phyloP scores from a whole-genome alignment of 2,797 vertebrate species.

The Smutsia gigantea region DNA sequence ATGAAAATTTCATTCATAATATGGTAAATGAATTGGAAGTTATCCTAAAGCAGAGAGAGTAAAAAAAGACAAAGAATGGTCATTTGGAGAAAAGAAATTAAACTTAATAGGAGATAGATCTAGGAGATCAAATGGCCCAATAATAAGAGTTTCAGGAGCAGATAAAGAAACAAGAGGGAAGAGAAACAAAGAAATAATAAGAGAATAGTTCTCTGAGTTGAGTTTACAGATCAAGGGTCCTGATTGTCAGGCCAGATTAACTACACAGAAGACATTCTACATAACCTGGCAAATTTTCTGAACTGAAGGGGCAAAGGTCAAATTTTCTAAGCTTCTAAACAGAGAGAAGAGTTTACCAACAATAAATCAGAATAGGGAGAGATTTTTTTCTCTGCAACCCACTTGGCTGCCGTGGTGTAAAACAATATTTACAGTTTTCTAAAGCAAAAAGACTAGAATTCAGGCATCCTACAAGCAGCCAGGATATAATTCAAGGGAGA shows the following conservation, averaged over 20 bases:
- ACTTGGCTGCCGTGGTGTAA: background rate
- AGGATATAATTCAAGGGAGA: background rate
- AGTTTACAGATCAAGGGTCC: constrained; percentile 42
- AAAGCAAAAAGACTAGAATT: background rate
- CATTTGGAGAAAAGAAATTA: background rate
- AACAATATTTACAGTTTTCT: constrained; percentile 10
- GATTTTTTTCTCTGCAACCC: background rate
- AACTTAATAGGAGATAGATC: background rate
- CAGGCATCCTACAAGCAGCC: background rate
- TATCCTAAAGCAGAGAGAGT: background rate
- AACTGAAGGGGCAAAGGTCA: background rate
- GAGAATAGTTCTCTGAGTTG: background rate
- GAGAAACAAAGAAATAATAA: background rate
- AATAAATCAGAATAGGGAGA: background rate
- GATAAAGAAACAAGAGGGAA: background rate
- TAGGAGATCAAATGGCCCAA: background rate
- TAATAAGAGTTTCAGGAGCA: constrained; percentile 32
- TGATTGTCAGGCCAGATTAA: background rate
- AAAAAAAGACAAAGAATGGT: background rate
- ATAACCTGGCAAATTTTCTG: background rate
- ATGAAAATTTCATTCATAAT: background rate
- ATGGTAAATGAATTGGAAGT: background rate
- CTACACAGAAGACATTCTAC: background rate
- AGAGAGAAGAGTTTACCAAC: constrained; percentile 1
- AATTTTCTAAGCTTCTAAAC: background rate